Conservation (phyloP, 2,888 invertebrate genomes). For the Boloria euphrosyne region DNA sequence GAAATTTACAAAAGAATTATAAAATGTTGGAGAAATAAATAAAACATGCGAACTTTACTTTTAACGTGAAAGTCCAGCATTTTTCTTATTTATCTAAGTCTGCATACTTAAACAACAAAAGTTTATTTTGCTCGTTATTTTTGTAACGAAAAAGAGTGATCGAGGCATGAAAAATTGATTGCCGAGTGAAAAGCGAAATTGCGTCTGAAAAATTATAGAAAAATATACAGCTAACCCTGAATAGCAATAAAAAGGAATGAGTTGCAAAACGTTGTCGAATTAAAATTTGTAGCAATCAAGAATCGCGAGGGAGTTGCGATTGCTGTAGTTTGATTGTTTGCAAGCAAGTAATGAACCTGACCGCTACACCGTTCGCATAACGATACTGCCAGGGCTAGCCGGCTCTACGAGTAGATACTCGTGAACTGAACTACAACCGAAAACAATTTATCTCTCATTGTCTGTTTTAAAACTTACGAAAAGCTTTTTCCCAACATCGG, state of each 20-base stretch:
- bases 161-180: conserved; percentile 13
- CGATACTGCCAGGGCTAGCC: conserved; percentile 32
- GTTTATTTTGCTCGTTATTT: conserved; percentile 20
- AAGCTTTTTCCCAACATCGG: conserved; percentile 6
- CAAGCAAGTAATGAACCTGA: conserved; percentile 55
- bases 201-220: conserved; percentile 35
- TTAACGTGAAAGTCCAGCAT: background rate
- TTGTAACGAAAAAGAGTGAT: conserved; percentile 10
- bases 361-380: conserved; percentile 47
- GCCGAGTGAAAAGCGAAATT: conserved; percentile 27
- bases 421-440: conserved; percentile 24
- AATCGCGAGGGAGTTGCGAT: conserved; percentile 48
- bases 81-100: conserved; percentile 2
- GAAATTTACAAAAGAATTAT: too few species aligned
- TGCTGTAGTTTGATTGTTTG: conserved; percentile 54
- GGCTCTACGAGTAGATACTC: conserved; percentile 15
- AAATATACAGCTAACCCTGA: conserved; percentile 23
- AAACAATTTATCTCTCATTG: conserved; percentile 22
- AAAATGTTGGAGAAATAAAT: too few species aligned
- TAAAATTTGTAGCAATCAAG: conserved; percentile 49
- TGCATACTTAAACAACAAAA: conserved; percentile 5
- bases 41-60: too few species aligned
- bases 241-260: conserved; percentile 45
- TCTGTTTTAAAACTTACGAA: conserved; percentile 20
- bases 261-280: conserved; percentile 48